Base-by-base conservation (phyloP, 2,888 invertebrate species). In the Liodrosophila aerea region DNA sequence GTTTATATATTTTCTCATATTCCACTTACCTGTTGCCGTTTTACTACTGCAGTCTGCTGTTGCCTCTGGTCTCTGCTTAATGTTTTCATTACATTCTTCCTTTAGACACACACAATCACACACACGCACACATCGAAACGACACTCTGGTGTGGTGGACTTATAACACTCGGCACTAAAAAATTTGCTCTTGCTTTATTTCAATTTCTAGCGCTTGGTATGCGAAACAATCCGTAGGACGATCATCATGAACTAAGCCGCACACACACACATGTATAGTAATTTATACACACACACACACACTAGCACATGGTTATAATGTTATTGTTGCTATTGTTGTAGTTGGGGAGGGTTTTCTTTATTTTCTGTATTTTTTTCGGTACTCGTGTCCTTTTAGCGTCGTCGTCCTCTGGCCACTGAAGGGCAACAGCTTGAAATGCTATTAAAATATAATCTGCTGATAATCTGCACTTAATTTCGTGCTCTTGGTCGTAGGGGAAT, bases 401-500 rank as follows among this genome's bases (percentile, higher is more conserved):
- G 34, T 9, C 5, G 31, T 39, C 41, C 15, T 53, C 54, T 22
- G 22, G 22, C 59, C 58, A 61, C 64, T 66, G 65, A 63, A 73
- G 70, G 86, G 80, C 82, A 76, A 86, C 76, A 85, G 86, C 74
- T 87, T 87, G 82, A 81, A 86, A 83, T 85, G 68, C 74, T 83
- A 76, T 85, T 87, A 85, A 87, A 87, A 84, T 88, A 83, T 78
- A 85, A 83, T 76, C 78, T 85, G 69, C 85, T 77, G 84, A 86
- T 85, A 86, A 88, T 84, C 81, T 82, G 64, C 68, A 76, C 75
- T 86, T 78, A 80, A 85, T 86, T 81, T 87, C 69, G 72, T 78
- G 67, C 86, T 81, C 52, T n/a, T 61, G 60, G 44, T 40, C 81
- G 43, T 57, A 71, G 67, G 29, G 51, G 58, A 44, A 30, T 11